phyloP scores from a whole-genome alignment of 2,888 invertebrate species.

The Lordiphosa fenestrarum region DNA sequence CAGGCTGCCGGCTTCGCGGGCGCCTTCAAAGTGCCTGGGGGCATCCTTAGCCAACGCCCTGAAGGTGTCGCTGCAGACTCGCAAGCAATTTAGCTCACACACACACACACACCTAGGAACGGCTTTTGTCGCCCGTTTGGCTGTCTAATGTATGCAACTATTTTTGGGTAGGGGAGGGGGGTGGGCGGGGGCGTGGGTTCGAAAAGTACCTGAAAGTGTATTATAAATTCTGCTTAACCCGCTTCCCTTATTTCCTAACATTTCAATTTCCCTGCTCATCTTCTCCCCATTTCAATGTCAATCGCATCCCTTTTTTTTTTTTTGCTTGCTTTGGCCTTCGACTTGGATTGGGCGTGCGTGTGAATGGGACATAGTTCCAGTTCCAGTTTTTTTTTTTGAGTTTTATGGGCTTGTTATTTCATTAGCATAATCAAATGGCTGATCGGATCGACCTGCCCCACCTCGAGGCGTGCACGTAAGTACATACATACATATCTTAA shows the following conservation, averaged over 20 bases:
- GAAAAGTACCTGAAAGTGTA: no score
- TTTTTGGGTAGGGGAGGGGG: no score
- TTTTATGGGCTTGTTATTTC: slow-evolving; percentile 71
- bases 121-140: background rate
- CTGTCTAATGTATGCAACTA: background rate
- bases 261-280: slow-evolving; percentile 2
- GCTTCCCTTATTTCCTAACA: background rate
- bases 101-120: background rate
- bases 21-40: slow-evolving; percentile 10
- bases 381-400: slow-evolving; percentile 49
- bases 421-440: slow-evolving; percentile 69
- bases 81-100: slow-evolving; percentile 38
- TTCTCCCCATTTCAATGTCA: slow-evolving; percentile 11
- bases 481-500: slow-evolving; percentile 38
- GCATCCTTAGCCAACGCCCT: slow-evolving; percentile 20
- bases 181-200: no score
- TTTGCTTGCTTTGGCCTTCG: background rate
- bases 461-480: slow-evolving; percentile 7
- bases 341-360: slow-evolving; percentile 41
- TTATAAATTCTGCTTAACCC: no score
- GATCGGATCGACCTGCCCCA: slow-evolving; percentile 12
- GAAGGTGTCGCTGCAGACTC: slow-evolving; percentile 51
- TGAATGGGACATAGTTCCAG: slow-evolving; percentile 57
- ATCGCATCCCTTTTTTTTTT: slow-evolving; percentile 10
- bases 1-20: slow-evolving; percentile 1